A percentile compares a stretch with the other conserved stretches of the same genome.
Conservation (phyloP, 2,888 invertebrate genomes). For the Drosophila buzzatii region DNA sequence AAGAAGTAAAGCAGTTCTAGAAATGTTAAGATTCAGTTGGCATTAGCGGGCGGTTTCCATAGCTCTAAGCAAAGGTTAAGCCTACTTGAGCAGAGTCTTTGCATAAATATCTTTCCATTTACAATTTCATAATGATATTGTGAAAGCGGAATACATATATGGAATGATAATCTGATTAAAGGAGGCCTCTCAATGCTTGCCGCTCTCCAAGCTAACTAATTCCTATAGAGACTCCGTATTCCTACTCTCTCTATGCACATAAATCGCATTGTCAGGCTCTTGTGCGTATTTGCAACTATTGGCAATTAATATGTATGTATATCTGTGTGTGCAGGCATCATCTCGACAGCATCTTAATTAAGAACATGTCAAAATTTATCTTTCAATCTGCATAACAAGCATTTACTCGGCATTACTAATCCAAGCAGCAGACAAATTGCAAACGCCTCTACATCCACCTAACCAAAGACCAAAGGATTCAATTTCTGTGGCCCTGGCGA, state of each 20-base stretch:
- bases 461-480: background rate
- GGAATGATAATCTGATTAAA: constrained; percentile 10
- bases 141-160: constrained; percentile 15
- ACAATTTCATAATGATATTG: constrained; percentile 1
- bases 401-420: constrained; percentile 40
- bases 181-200: background rate
- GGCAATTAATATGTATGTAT: constrained; percentile 35
- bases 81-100: background rate
- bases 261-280: constrained; percentile 13
- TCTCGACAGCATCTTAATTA: constrained; percentile 76
- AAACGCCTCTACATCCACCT: background rate
- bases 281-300: constrained; percentile 13
- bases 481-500: constrained; percentile 14
- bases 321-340: constrained; percentile 21
- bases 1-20: background rate
- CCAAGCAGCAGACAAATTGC: constrained; percentile 48
- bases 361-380: constrained; percentile 64
- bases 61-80: constrained; percentile 1
- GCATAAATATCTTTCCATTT: constrained; percentile 5
- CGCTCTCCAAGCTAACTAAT: constrained; percentile 23
- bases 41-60: constrained; percentile 20
- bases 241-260: constrained; percentile 1
- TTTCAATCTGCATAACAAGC: constrained; percentile 57
- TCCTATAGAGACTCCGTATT: background rate
- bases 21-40: constrained; percentile 24